Conservation (phyloP, 2,888 invertebrate genomes). For the Cephus sareptanus region DNA sequence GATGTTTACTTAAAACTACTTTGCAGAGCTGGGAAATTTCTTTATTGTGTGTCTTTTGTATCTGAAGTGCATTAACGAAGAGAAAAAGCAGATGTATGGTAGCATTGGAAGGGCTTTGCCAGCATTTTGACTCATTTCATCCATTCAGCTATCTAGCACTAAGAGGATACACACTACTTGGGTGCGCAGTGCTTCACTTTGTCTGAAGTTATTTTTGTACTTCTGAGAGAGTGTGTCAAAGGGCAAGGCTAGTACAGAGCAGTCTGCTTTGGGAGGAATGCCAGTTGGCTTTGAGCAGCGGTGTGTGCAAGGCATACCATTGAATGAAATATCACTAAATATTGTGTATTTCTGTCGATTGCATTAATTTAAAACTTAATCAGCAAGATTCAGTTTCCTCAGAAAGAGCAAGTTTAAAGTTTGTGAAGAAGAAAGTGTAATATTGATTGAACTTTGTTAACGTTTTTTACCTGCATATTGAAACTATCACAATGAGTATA, state of each 20-base stretch:
- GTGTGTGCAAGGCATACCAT: slow-evolving; percentile 19
- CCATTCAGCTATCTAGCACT: neutral
- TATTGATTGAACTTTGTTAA: too few species aligned
- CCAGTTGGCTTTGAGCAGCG: slow-evolving; percentile 54
- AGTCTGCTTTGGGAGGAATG: slow-evolving; percentile 42
- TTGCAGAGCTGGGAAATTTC: neutral
- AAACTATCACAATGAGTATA: slow-evolving; percentile 62
- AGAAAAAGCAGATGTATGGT: neutral
- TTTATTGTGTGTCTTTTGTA: neutral
- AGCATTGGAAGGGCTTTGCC: neutral
- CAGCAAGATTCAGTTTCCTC: too few species aligned
- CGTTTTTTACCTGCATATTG: neutral
- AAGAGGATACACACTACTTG: neutral
- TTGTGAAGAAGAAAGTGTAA: too few species aligned
- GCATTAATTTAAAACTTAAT: neutral
- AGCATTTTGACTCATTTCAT: neutral
- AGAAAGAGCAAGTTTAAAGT: too few species aligned
- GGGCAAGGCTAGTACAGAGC: slow-evolving; percentile 60
- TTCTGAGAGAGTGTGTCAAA: slow-evolving; percentile 54
- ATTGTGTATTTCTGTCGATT: neutral
- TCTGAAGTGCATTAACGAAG: neutral
- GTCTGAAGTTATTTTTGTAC: slow-evolving; percentile 42
- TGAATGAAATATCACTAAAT: neutral
- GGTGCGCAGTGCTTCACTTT: neutral
- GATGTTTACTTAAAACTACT: neutral